phyloP scores from a whole-genome alignment of 2,888 invertebrate species.

The Lampropteryx suffumata region DNA sequence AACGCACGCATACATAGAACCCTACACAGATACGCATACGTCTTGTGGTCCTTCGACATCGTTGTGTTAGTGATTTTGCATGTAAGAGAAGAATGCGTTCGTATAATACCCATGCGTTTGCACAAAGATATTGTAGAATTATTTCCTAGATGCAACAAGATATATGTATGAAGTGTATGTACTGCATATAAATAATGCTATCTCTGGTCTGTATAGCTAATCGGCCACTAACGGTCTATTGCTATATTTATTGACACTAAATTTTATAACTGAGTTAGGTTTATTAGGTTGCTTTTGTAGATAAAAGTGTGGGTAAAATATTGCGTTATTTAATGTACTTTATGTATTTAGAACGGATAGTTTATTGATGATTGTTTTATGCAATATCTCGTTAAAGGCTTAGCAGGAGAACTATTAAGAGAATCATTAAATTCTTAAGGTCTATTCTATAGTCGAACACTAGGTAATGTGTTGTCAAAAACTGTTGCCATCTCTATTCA shows the following conservation, averaged over 20 bases:
- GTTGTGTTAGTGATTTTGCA: conserved; percentile 76
- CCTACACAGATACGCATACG: conserved; percentile 51
- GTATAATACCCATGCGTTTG: conserved; percentile 67
- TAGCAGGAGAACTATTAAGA: conserved; percentile 11
- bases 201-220: conserved; percentile 46
- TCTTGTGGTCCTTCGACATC: conserved; percentile 46
- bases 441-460: too few species aligned
- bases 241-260: conserved; percentile 71
- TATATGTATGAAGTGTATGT: conserved; percentile 46
- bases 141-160: conserved; percentile 75
- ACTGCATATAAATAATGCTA: conserved; percentile 52
- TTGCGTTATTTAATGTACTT: conserved; percentile 34
- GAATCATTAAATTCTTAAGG: conserved; percentile 3
- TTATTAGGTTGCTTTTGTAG: conserved; percentile 58
- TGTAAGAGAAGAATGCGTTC: conserved; percentile 81
- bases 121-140: conserved; percentile 80
- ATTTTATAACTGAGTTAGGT: conserved; percentile 66
- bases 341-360: conserved; percentile 32
- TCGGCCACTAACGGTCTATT: conserved; percentile 63
- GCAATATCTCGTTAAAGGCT: conserved; percentile 23
- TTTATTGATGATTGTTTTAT: conserved; percentile 38
- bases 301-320: conserved; percentile 37
- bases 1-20: conserved; percentile 63
- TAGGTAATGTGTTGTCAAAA: too few species aligned
- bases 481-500: too few species aligned